These are phyloP conservation scores for Pelobates fuscus DNA, from an alignment of 2,113 vertebrate genomes.

Conservation along the genomic window DNA sequence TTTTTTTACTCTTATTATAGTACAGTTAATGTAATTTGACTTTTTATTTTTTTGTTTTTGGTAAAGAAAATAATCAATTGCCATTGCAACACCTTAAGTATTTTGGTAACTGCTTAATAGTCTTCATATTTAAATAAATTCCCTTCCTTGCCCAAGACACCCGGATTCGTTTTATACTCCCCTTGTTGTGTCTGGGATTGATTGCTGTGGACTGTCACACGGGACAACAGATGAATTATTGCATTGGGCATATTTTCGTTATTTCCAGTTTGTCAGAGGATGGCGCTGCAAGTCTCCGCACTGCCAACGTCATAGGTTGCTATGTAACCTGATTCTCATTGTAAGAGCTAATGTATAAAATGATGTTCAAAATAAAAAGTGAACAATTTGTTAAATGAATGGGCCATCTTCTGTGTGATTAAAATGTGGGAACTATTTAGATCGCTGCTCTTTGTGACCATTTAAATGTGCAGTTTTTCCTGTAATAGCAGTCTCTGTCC, in stretches of 20 bases:
- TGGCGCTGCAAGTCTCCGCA: not conserved
- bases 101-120: constrained; percentile 36
- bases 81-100: constrained; percentile 23
- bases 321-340: constrained; percentile 45
- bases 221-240: no score
- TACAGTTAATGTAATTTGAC: not conserved
- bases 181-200: constrained; percentile 16
- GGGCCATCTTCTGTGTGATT: not conserved
- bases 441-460: no score
- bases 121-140: constrained; percentile 8
- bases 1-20: not conserved
- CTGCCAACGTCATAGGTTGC: constrained; percentile 36
- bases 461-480: no score
- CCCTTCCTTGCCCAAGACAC: not conserved
- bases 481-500: no score
- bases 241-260: no score
- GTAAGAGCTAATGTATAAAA: constrained; percentile 48
- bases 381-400: constrained; percentile 29
- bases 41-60: constrained; percentile 8
- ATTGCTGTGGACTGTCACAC: not conserved
- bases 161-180: constrained; percentile 37
- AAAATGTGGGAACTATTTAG: no score
- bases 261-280: not conserved
- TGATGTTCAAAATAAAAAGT: constrained; percentile 44
- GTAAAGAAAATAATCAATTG: no score